Base-by-base conservation (phyloP, 2,888 invertebrate species). In the Aleiodes testaceus region DNA sequence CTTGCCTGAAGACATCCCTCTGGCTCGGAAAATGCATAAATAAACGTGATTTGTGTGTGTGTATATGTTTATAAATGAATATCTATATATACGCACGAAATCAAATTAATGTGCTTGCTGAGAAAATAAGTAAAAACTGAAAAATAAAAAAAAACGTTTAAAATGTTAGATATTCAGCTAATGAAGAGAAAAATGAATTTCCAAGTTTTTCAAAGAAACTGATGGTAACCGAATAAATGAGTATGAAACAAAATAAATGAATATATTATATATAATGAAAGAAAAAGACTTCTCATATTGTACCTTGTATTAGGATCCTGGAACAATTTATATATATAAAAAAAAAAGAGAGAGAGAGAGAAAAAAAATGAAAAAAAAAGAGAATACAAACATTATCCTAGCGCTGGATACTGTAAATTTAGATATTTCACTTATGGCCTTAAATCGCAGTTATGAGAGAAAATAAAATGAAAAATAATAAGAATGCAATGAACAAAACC, bases 341-440 rank as follows among this genome's bases (percentile, higher is more conserved):
- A 70, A 78, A 61, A 16, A 36, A 12, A 14, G 30, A 55, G 1
- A n/a, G 0, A 49, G 36, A 6, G 26, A 61, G 52, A 45, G 45
- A 53, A 59, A 69, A 63, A n/a, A 30, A 12, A 53, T 47, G 18
- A 49, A 49, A 14, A 61, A 59, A 53, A 12, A 36, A 49, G 5
- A 49, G 7, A 16, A 61, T 16, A 53, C 14, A 20, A 30, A 63
- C 52, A 69, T 64, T 64, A 63, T 71, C 76, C 71, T 79, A 80
- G 78, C 76, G 79, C 80, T 80, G 80, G 78, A 78, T 80, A 81
- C 77, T 75, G 79, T 78, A 79, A 79, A 79, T 81, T 82, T 81
- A 82, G 81, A 80, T 81, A 83, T 80, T 82, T 83, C 84, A 84
- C 82, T 83, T 83, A 84, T 84, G 84, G 83, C 83, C 84, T 84